Evolutionary conservation across 2,113 vertebrate species (phyloP), one percentile per base, ranked within the genome.

Genomic region (Paramisgurnus dabryanus): DNA sequence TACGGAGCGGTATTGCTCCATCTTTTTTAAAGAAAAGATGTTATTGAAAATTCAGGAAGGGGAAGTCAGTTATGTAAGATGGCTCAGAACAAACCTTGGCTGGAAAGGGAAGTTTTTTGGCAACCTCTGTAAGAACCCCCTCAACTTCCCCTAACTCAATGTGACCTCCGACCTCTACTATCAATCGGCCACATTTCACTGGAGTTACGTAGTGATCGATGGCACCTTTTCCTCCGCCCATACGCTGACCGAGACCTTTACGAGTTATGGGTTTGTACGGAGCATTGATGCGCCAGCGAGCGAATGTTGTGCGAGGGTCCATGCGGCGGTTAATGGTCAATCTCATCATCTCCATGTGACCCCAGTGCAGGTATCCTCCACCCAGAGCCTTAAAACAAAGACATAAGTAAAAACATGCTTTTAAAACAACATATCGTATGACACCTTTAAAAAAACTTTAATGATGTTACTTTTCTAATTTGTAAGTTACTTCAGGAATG

Each of bases 321-420:
- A 99, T 92, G 68, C 86, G 85, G n/a, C 97, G 94, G 60, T 95
- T 97, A 81, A 99, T 90, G 0, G 94, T 97, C 55, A 99, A 86
- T 57, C 97, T 95, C 12, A 99, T 98, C 96, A 99, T 98, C 90
- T 99, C 97, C 0, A 98, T 89, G 90, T 99, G 97, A 55, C 96
- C 96, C 95, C 95, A 98, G 4, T 91, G 96, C 17, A 99, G 91
- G 86, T 97, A 99, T 0, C 98, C 98, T 0, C 98, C 97, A 60
- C 95, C 95, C 79, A 98, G 5, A 0, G 98, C 97, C 98, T 98
- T 82, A 7, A 69, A 57, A 40, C 11, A 50, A n/a, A 15, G 47
- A 4, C 57, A 39, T 22, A 22, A 22, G 22, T 22, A 3, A 72
- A 11, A 43, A 8, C 3, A 15, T 0, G 3, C 27, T 75, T 15